Base-by-base conservation (phyloP, 1,140 invertebrate species). In the Trichonephila clavata region DNA sequence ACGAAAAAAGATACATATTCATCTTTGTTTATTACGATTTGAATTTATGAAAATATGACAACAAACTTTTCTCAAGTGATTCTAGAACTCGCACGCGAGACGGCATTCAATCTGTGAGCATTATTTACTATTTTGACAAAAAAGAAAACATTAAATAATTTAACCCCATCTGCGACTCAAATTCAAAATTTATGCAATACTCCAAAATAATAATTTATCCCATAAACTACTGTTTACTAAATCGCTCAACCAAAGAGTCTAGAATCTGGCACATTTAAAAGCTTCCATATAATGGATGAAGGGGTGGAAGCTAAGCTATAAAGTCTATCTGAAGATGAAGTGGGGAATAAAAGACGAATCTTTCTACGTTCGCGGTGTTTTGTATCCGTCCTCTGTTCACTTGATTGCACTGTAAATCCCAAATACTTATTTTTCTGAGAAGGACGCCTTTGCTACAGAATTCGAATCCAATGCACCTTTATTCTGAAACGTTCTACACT, bases 381-480 rank as follows among this genome's bases (percentile, higher is more conserved):
- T 89, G 60, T 24, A 89, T 57, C 63, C 21, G 24, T 77, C 71
- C 27, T 77, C 32, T 77, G 24, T 77, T 32, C 50, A 39, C 86
- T 50, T 27, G 88, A 60, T 60, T 90, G 88, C 88, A 60, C 21
- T 80, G 68, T 90, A 90, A 90, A 90, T 90, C 88, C 63, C 32
- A n/a, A 65, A 90, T n/a, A 18, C 24, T 68, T 71, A 90, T 80
- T 65, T 68, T 13, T 89, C 20, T 59, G 6, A 32, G 27, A 39
- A 60, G 27, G 20, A 18, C 4, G 87, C 57, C 14, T 32, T 50
- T 77, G 68, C 20, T 59, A 21, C 18, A 50, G 39, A 27, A 71
- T 89, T n/a, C 71, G 39, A 43, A 71, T 71, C 39, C 63, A 68
- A 71, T 71, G 86, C 71, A 81, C 32, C 57, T 27, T 71, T 68